Conservation (phyloP, 2,797 vertebrate species). For the Crypturellus tataupa region DNA sequence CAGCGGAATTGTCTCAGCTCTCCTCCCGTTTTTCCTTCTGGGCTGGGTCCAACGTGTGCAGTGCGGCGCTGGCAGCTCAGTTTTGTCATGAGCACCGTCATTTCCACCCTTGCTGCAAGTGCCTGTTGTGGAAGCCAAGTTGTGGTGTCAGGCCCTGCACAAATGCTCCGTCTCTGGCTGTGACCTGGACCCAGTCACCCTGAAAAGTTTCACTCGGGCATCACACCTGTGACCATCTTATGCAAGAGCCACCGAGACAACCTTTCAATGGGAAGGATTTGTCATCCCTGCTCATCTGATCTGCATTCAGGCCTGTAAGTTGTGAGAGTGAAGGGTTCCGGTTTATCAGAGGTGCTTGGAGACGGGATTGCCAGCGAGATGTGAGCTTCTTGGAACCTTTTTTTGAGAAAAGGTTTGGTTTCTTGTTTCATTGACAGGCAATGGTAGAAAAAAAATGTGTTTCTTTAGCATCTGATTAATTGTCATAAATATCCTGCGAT, state of each 20-base stretch:
- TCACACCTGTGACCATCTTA: background rate
- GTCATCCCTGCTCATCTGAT: background rate
- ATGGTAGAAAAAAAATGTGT: background rate
- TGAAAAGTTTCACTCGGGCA: background rate
- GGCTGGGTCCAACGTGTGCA: background rate
- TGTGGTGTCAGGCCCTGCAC: background rate
- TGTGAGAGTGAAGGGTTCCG: background rate
- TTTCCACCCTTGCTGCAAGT: background rate
- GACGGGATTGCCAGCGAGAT: background rate
- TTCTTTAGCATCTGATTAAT: constrained; percentile 15
- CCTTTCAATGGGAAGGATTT: background rate
- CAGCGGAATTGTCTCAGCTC: background rate
- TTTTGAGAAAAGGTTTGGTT: background rate
- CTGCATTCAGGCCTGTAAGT: background rate
- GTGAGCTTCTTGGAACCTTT: background rate
- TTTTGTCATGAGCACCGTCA: background rate
- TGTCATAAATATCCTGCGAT: background rate
- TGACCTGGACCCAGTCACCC: background rate
- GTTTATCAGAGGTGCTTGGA: background rate
- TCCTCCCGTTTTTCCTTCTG: background rate
- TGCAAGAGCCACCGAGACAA: background rate
- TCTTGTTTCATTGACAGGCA: constrained; percentile 13
- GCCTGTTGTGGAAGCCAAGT: background rate
- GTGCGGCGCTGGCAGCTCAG: background rate
- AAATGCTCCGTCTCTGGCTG: background rate